A percentile compares a stretch with the other conserved stretches of the same genome.
Conservation (phyloP, 2,797 vertebrate genomes). For the Decapterus maruadsi region DNA sequence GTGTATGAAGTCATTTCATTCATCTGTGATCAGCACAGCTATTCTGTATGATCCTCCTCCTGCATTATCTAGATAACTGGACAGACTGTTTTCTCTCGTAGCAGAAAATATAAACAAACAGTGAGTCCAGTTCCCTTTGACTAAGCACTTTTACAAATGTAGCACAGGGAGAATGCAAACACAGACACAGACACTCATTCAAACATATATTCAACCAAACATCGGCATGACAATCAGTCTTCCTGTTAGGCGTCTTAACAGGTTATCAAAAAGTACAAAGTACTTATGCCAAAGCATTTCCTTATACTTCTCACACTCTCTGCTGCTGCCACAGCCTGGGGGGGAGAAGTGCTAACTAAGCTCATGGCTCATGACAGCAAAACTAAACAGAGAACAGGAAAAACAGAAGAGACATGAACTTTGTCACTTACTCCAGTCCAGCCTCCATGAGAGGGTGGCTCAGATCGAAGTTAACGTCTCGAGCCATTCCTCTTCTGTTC, state of each 20-base stretch:
- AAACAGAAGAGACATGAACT: not conserved
- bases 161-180: not conserved
- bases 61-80: not conserved
- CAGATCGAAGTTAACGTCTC: constrained; percentile 73
- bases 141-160: constrained; percentile 11
- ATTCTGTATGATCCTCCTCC: constrained; percentile 2
- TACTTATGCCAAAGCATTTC: constrained; percentile 7
- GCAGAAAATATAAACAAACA: not conserved
- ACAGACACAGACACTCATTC: not conserved
- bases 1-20: constrained; percentile 2
- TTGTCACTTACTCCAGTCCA: constrained; percentile 81
- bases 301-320: not conserved
- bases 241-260: not conserved
- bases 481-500: constrained; percentile 72
- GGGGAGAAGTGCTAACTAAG: not conserved
- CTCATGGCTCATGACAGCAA: constrained; percentile 9
- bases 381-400: constrained; percentile 4
- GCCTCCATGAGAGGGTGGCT: constrained; percentile 63
- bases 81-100: constrained; percentile 4
- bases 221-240: too few species aligned
- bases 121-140: constrained; percentile 20
- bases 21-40: not conserved
- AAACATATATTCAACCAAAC: not conserved
- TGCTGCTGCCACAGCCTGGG: not conserved
- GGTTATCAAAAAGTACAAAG: constrained; percentile 34